Conservation (phyloP, 2,888 invertebrate genomes). For the Erebia aethiops region DNA sequence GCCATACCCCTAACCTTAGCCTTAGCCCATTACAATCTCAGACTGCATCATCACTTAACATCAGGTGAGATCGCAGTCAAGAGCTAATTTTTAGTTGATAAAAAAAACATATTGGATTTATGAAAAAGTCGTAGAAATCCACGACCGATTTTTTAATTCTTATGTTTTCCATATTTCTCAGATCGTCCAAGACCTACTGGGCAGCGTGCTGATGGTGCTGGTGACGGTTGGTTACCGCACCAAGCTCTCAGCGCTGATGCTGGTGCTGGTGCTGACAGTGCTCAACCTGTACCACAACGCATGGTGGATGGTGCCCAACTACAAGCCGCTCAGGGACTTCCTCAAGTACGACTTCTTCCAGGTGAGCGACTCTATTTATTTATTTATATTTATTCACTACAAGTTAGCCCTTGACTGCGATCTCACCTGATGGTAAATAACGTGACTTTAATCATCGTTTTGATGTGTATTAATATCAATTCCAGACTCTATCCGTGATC, state of each 20-base stretch:
- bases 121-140: too few species aligned
- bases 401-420: too few species aligned
- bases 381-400: too few species aligned
- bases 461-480: conserved; percentile 52
- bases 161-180: conserved; percentile 60
- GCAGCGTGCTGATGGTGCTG: conserved; percentile 96
- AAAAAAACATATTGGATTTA: too few species aligned
- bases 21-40: too few species aligned
- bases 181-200: conserved; percentile 96
- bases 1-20: too few species aligned
- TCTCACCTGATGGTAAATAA: too few species aligned
- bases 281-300: conserved; percentile 99
- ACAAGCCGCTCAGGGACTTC: conserved; percentile 98
- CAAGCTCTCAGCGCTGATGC: conserved; percentile 96
- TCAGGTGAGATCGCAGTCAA: too few species aligned
- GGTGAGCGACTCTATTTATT: conserved; percentile 84
- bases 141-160: too few species aligned
- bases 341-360: conserved; percentile 99
- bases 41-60: too few species aligned
- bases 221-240: conserved; percentile 99
- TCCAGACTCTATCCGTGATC: conserved; percentile 98
- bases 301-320: conserved; percentile 98
- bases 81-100: too few species aligned
- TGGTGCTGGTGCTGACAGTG: conserved; percentile 93
- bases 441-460: too few species aligned